phyloP scores from a whole-genome alignment of 2,113 vertebrate species.

The Motacilla alba region DNA sequence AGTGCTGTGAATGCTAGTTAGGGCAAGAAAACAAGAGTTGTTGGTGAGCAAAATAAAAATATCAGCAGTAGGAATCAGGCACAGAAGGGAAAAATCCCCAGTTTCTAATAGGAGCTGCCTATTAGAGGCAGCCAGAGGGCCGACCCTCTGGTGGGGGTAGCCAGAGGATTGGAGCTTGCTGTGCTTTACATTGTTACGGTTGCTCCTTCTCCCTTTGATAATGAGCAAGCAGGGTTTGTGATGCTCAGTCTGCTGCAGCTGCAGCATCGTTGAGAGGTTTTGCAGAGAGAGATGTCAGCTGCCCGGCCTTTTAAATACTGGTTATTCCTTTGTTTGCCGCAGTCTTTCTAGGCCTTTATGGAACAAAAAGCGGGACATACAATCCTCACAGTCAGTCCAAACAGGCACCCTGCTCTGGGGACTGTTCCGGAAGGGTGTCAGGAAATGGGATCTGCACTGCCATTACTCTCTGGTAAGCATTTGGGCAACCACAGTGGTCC shows the following conservation, averaged over 20 bases:
- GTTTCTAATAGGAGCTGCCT: neutral
- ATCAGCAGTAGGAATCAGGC: neutral
- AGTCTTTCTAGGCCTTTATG: neutral
- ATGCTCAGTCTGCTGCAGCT: rapidly evolving
- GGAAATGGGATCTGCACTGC: rapidly evolving
- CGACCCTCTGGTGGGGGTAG: neutral
- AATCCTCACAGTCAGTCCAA: neutral
- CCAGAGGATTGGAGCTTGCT: rapidly evolving
- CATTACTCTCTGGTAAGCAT: neutral
- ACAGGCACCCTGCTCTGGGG: neutral
- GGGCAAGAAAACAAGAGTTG: neutral
- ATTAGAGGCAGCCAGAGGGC: neutral
- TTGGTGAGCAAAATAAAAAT: neutral
- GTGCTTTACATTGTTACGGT: neutral
- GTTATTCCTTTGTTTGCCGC: neutral
- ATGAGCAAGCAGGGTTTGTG: neutral
- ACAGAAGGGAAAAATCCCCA: rapidly evolving
- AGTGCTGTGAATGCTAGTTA: slow-evolving; percentile 6
- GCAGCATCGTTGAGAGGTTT: neutral
- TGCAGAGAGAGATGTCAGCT: neutral
- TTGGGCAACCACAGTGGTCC: neutral
- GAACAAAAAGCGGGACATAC: neutral
- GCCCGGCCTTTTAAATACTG: neutral
- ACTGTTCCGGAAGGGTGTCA: neutral
- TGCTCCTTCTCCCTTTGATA: neutral